phyloP scores from a whole-genome alignment of 2,113 vertebrate species.

The Callopanchax toddi region DNA sequence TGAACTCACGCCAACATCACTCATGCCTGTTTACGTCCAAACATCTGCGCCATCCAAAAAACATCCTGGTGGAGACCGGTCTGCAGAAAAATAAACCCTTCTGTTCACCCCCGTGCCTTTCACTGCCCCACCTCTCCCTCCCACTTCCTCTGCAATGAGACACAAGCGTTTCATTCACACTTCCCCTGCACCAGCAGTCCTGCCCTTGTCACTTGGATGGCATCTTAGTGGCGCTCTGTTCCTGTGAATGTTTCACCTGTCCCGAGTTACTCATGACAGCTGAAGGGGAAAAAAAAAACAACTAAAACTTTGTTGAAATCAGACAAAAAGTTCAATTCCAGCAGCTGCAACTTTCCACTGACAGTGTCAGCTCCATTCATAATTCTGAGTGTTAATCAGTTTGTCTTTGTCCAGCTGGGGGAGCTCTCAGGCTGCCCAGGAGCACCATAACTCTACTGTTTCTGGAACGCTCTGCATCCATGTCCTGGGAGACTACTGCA shows the following conservation, averaged over 20 bases:
- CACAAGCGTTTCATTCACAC: constrained; percentile 59
- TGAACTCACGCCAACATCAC: constrained; percentile 46
- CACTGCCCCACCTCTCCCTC: constrained; percentile 30
- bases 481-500: constrained; percentile 53
- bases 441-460: background rate
- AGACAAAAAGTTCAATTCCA: background rate
- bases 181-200: constrained; percentile 31
- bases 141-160: constrained; percentile 26
- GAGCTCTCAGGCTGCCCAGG: constrained; percentile 58
- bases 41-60: constrained; percentile 66
- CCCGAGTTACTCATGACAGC: no score
- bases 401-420: constrained; percentile 63
- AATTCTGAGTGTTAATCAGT: constrained; percentile 2
- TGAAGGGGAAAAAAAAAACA: background rate
- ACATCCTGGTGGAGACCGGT: constrained; percentile 59
- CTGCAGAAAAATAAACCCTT: constrained; percentile 46
- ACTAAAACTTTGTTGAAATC: constrained; percentile 4
- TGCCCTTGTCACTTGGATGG: constrained; percentile 50
- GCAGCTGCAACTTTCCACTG: constrained; percentile 38
- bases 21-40: constrained; percentile 52
- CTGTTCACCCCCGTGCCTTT: constrained; percentile 30
- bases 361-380: constrained; percentile 8
- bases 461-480: constrained; percentile 25
- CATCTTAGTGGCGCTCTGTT: constrained; percentile 49
- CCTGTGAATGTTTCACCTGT: constrained; percentile 10